phyloP scores from a whole-genome alignment of 2,888 invertebrate genomes.

The Acanthosepion lycidas region DNA sequence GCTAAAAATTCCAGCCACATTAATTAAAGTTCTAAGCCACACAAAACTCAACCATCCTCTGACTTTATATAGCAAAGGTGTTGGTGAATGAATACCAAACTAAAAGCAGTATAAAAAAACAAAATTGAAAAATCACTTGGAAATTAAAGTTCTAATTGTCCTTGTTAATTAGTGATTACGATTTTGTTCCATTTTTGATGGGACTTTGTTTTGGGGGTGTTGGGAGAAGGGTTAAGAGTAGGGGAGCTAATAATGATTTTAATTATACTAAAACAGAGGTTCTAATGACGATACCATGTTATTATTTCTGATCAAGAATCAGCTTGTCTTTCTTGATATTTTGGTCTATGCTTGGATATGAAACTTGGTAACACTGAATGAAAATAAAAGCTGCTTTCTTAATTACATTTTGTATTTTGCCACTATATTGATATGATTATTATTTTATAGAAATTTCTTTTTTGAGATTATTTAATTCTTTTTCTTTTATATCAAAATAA shows the following conservation, averaged over 20 bases:
- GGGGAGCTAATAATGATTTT: not conserved
- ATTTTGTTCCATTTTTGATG: slow-evolving; percentile 18
- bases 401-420: too few relatives aligned
- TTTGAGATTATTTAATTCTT: too few relatives aligned
- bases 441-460: too few relatives aligned
- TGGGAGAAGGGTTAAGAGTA: not conserved
- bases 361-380: too few relatives aligned
- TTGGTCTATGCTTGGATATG: not conserved
- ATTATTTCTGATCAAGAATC: not conserved
- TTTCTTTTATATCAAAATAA: too few relatives aligned
- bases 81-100: not conserved
- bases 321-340: not conserved
- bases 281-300: not conserved
- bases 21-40: not conserved
- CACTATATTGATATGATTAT: too few relatives aligned
- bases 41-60: not conserved
- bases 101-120: not conserved
- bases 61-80: not conserved
- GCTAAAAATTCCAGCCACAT: not conserved
- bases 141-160: slow-evolving; percentile 33
- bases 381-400: too few relatives aligned
- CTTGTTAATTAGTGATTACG: slow-evolving; percentile 17
- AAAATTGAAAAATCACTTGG: not conserved
- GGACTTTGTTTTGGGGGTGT: not conserved
- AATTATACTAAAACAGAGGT: not conserved